phyloP scores from a whole-genome alignment of 1,140 invertebrate species.

The Macrocentrus cingulum region DNA sequence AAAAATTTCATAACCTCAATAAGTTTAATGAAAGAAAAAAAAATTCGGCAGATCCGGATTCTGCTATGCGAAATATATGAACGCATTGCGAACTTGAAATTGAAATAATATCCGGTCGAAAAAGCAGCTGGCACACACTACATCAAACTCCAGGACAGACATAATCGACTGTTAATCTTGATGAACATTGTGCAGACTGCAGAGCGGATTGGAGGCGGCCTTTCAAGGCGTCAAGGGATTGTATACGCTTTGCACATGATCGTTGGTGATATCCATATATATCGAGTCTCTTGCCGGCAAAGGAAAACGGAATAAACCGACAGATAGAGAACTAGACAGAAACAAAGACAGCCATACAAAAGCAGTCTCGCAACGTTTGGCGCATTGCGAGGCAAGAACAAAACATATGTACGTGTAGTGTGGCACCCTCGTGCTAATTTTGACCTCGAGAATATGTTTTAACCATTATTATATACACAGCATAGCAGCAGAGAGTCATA shows the following conservation, averaged over 20 bases:
- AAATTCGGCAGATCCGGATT: no score
- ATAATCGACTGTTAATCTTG: constrained; percentile 15
- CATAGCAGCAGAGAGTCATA: no score
- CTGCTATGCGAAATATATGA: no score
- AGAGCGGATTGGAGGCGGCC: not conserved
- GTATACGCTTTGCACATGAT: constrained; percentile 2
- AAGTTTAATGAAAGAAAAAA: no score
- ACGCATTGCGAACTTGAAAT: no score
- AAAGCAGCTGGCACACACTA: not conserved
- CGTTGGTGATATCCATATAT: constrained; percentile 4
- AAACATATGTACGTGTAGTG: not conserved
- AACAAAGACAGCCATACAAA: not conserved
- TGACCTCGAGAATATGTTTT: constrained; percentile 8
- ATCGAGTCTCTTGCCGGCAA: not conserved
- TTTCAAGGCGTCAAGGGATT: constrained; percentile 17
- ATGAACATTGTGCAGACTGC: constrained; percentile 14
- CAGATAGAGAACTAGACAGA: constrained; percentile 2
- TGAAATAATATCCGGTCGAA: not conserved
- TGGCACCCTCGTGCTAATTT: constrained; percentile 11
- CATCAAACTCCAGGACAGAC: no score
- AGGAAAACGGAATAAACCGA: not conserved
- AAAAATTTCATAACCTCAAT: no score
- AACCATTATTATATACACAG: no score
- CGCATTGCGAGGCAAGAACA: constrained; percentile 1
- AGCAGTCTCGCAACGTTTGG: constrained; percentile 11